Conservation (phyloP, 1,140 invertebrate species). For the Oncopodura yosiiana region DNA sequence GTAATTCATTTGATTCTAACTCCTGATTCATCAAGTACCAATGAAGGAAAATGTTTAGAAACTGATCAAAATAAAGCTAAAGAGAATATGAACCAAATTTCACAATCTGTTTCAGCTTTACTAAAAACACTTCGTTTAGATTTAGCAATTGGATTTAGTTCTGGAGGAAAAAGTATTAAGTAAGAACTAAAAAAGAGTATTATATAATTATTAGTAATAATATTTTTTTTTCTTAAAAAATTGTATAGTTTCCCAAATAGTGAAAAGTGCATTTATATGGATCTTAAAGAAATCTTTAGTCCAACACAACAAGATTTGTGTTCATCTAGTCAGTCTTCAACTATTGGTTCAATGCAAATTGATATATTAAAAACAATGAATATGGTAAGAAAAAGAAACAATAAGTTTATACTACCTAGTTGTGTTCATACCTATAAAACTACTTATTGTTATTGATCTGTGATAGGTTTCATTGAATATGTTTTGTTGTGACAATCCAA, state of each 20-base stretch:
- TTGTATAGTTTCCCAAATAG: constrained; percentile 16
- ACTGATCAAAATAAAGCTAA: constrained; percentile 38
- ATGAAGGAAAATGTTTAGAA: not conserved
- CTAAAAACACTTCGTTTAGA: constrained; percentile 17
- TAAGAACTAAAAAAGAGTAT: not conserved
- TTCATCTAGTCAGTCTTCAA: not conserved
- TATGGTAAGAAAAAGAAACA: not conserved
- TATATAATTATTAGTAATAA: not conserved
- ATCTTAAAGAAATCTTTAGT: constrained; percentile 12
- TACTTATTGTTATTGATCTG: not conserved
- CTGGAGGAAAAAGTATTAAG: constrained; percentile 17
- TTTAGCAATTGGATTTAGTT: constrained; percentile 12
- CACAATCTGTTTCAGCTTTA: not conserved
- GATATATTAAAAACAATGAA: not conserved
- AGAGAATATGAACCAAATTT: constrained; percentile 15
- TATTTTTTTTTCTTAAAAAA: not conserved
- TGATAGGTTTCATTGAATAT: constrained; percentile 21
- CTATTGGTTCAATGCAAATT: not conserved
- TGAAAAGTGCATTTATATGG: constrained; percentile 18
- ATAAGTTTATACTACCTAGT: not conserved
- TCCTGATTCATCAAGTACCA: not conserved
- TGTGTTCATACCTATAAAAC: not conserved
- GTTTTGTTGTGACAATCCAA: constrained; percentile 31
- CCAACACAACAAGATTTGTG: constrained; percentile 5
- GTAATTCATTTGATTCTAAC: constrained; percentile 62